Evolutionary conservation across 2,888 invertebrate genomes (phyloP), one percentile per base, ranked within the genome.

Genomic region (Crematogaster levior): DNA sequence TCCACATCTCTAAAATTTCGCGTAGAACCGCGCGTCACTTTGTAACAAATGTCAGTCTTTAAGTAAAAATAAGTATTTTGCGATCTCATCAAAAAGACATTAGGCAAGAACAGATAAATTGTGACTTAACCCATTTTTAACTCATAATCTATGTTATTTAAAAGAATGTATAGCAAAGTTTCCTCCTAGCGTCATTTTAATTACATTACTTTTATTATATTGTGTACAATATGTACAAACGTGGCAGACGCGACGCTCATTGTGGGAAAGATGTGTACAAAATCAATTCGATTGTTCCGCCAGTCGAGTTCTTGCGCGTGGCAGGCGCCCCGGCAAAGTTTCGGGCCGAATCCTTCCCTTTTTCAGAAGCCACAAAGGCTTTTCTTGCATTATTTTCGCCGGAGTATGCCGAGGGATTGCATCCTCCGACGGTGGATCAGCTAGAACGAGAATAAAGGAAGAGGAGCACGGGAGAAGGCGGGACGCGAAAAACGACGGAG

Each of bases 401-500:
- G 70, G 70, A 51, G 65, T 63, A 63, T 37, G 37, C 74, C 75
- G 75, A 21, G 70, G 72, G 43, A 70, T 77, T 56, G 77, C 53
- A 70, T 77, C 72, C 72, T 43, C 56, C 68, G 77, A 68, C 56
- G 43, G 77, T 43, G 81, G 63, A 83, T 60, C 70, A 79, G 61
- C 60, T 43, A 30, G 56, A 72, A 56, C 56, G 56, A 53, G 63
- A 63, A 77, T 63, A 81, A 53, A 77, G 63, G 68, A 27, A 30
- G 68, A n/a, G 48, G 48, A 72, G 82, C 85, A 84, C 73, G 74
- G 81, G 72, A 51, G 81, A 53, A 53, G 48, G 82, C 53, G 60
- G 74, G 63, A 86, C 75, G 75, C 65, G 84, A 86, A 88, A 87
- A 88, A 87, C 63, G 75, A 27, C 51, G 84, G 73, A 85, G 86